Base-by-base conservation (phyloP, 2,113 vertebrate genomes). In the Trochalopteron elliotii region DNA sequence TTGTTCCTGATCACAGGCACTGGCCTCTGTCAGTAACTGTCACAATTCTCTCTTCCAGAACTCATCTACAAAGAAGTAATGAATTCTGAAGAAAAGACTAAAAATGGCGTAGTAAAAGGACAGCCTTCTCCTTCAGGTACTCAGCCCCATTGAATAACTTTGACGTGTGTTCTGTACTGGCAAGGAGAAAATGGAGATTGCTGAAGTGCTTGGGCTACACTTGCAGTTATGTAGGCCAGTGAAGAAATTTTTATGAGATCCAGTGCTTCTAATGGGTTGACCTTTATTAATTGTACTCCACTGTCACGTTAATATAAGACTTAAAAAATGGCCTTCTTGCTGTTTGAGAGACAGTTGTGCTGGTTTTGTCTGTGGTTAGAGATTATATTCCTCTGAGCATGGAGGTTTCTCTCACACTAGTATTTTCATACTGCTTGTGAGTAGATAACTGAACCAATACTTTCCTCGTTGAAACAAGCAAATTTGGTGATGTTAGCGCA, bases 101-200 rank as follows among this genome's bases (percentile, higher is more conserved):
- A 99, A 98, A 99, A 99, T 79, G 99, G 99, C 8, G 99, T 99
- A 96, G 99, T 99, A 97, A 99, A 99, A 99, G 99, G 99, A 98
- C 99, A 99, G 69, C 99, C 99, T 96, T 99, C 99, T 98, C 99
- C 99, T 99, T 99, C 99, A 99, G 99, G 99, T 99, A 99, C 99
- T 99, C 99, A 93, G 82, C 97, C 97, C 95, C 96, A 95, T 93
- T 96, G 97, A 98, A 98, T 97, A 90, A 90, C 87, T 78, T 25
- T 33, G 37, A 9, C 9, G 0, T 55, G 7, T 45, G 59, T 30
- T 83, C 47, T 69, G 24, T 67, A 17, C 24, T 40, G 63, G 61
- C 63, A 70, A 53, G 30, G 52, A 30, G 40, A 57, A 31, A 33
- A 57, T 3, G 10, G 50, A 70, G 22, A 13, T 21, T 12, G 25